These are phyloP conservation scores for Gephyroberyx darwinii DNA, from an alignment of 2,797 vertebrate species.

Conservation along the genomic window DNA sequence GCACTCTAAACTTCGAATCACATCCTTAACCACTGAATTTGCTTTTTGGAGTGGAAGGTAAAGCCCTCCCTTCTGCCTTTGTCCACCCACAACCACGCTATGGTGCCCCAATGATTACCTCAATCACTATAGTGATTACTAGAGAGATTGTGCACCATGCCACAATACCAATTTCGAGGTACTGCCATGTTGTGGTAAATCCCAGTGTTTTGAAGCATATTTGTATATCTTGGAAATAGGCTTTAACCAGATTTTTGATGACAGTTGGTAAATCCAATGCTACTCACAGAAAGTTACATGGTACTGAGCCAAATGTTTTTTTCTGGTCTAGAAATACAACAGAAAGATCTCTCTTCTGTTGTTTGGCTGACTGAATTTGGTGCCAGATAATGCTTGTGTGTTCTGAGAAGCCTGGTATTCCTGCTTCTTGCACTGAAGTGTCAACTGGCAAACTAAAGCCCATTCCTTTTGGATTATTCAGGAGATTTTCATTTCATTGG, in stretches of 20 bases:
- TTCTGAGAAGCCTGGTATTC: not conserved
- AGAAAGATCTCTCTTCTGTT: not conserved
- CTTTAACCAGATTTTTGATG: constrained; percentile 37
- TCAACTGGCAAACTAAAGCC: not conserved
- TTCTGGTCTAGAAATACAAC: not conserved
- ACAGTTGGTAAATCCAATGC: constrained; percentile 46
- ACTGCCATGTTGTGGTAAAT: constrained; percentile 39
- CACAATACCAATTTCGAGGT: constrained; percentile 28
- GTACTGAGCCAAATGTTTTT: constrained; percentile 9
- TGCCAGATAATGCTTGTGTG: not conserved
- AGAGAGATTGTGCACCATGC: constrained; percentile 19
- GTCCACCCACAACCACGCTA: constrained; percentile 10
- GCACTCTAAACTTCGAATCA: too few species aligned
- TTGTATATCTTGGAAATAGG: constrained; percentile 47
- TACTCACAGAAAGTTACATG: constrained; percentile 30
- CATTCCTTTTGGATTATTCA: not conserved
- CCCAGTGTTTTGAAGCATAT: constrained; percentile 45
- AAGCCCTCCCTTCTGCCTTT: not conserved
- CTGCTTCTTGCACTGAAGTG: not conserved
- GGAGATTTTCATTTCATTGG: not conserved
- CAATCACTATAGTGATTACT: constrained; percentile 1
- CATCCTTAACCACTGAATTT: too few species aligned
- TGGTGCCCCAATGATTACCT: not conserved
- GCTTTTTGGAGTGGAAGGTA: not conserved
- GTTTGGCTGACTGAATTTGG: constrained; percentile 20